Evolutionary conservation across 2,888 invertebrate genomes (phyloP), one percentile per base, ranked within the genome.

Genomic region (Synergus gifuensis): DNA sequence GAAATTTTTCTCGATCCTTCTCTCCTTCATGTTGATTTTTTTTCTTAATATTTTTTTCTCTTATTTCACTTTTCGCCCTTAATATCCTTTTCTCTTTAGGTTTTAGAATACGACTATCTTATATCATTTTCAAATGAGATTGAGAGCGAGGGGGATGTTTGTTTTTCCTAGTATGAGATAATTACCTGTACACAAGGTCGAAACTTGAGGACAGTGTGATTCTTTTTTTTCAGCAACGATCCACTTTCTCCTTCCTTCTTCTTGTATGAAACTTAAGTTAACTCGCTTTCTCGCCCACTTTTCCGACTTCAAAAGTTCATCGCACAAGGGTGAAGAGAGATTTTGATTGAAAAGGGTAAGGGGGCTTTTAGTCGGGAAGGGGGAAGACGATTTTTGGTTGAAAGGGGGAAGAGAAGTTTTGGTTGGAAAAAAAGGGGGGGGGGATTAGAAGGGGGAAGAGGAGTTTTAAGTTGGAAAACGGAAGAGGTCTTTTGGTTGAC

Each of bases 141-240:
- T 8, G n/a, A n/a, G 40, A 64, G n/a, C 2, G 8, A 11, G 40
- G 11, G 28, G 5, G n/a, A 64, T 64, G n/a, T 12, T 42, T 3
- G 28, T 11, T 63, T 14, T 42, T 64, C 28, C 12, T 36, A n/a
- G 80, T 69, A 81, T 79, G 80, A 77, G 81, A 80, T 84, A 84
- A 83, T 86, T 84, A 86, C 85, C 85, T 85, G 85, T 83, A 85
- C 85, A 85, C 84, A 84, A 85, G 85, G 84, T 84, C 85, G 77
- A 77, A 79, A 40, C 54, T 64, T 40, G 36, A 46, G 63, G 9
- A 67, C 54, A 64, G 42, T 40, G 44, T 11, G 40, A 46, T 69
- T 36, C 22, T 28, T 28, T 73, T 60, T 73, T 77, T 73, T 54
- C 76, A 62, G 36, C 14, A 77, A 69, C 44, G 58, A 63, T 62